A percentile compares a stretch with the other conserved stretches of the same genome.
Conservation (phyloP, 2,797 vertebrate species). For the Microhierax caerulescens region DNA sequence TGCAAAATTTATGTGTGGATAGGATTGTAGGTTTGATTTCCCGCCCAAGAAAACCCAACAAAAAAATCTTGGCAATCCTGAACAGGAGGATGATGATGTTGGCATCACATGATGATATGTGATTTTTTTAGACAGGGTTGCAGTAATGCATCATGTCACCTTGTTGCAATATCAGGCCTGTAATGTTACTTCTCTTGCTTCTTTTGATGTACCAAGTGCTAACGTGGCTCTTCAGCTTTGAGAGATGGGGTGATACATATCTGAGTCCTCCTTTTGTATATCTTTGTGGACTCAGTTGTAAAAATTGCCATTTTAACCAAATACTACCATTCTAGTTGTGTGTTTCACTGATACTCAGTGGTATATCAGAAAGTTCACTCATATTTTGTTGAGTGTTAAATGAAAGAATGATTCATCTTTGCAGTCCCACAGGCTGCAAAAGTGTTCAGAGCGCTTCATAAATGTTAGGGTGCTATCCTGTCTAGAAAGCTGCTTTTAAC, state of each 20-base stretch:
- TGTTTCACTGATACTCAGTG: not conserved
- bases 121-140: not conserved
- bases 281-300: not conserved
- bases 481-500: not conserved
- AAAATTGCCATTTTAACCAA: not conserved
- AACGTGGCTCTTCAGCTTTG: not conserved
- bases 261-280: not conserved
- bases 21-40: not conserved
- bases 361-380: not conserved
- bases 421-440: not conserved
- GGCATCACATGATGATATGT: not conserved
- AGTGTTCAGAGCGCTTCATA: not conserved
- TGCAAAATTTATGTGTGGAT: not conserved
- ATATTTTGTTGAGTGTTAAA: not conserved
- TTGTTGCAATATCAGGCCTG: not conserved
- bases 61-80: not conserved
- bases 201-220: not conserved
- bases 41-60: not conserved
- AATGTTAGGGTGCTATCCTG: not conserved
- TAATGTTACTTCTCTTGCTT: not conserved
- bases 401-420: not conserved
- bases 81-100: not conserved
- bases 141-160: not conserved
- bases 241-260: not conserved
- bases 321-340: not conserved